phyloP scores from a whole-genome alignment of 1,140 invertebrate species.

The Mylabris phalerata region DNA sequence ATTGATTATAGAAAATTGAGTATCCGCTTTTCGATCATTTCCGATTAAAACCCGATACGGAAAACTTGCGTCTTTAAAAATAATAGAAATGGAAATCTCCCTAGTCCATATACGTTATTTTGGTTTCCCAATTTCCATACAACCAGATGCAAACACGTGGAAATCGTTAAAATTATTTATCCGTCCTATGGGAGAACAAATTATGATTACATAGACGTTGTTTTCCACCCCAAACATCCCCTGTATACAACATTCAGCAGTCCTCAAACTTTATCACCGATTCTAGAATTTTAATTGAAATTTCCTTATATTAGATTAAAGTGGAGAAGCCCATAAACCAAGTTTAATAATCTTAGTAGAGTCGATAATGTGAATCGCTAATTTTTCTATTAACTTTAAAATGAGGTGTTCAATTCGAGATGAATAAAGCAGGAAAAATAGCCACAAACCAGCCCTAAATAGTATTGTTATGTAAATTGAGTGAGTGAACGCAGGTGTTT shows the following conservation, averaged over 20 bases:
- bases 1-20: too few species aligned
- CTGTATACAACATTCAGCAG: too few species aligned
- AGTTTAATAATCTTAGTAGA: too few species aligned
- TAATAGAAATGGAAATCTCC: too few species aligned
- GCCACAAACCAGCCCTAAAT: neutral
- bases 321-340: too few species aligned
- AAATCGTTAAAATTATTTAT: slow-evolving; percentile 26
- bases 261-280: too few species aligned
- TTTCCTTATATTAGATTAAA: too few species aligned
- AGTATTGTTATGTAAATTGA: slow-evolving; percentile 9
- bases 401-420: neutral
- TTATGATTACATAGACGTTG: slow-evolving; percentile 21
- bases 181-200: slow-evolving; percentile 21
- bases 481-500: slow-evolving; percentile 12
- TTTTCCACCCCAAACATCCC: too few species aligned
- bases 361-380: too few species aligned
- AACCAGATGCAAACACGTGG: slow-evolving; percentile 6
- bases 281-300: too few species aligned
- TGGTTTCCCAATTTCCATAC: slow-evolving; percentile 5
- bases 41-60: slow-evolving; percentile 7
- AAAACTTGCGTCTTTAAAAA: neutral
- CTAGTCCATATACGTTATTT: too few species aligned
- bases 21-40: neutral
- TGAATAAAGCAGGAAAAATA: neutral
- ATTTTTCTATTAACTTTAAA: neutral